Percentiles rank a stretch among this genome's conserved stretches.
These are phyloP conservation scores for Pseudonaja textilis DNA, from an alignment of 2,113 vertebrate genomes.

Conservation along the genomic window DNA sequence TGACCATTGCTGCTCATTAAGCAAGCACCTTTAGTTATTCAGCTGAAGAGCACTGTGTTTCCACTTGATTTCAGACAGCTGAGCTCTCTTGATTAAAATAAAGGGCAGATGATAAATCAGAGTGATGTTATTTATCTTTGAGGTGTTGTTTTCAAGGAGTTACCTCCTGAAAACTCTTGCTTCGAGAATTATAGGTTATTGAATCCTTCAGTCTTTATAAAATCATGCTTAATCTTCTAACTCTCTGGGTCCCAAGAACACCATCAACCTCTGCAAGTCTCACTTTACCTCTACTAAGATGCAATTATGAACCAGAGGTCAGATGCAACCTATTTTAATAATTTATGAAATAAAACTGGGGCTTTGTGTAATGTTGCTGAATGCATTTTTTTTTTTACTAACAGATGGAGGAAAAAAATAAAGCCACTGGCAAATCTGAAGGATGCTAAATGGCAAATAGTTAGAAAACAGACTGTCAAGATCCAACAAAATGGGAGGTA, in stretches of 20 bases:
- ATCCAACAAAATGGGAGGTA: background rate
- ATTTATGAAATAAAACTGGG: background rate
- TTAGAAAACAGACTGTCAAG: background rate
- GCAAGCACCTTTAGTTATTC: background rate
- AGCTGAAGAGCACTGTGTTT: background rate
- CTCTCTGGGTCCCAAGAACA: background rate
- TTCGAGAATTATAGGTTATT: background rate
- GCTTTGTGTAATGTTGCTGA: background rate
- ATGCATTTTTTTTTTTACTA: background rate
- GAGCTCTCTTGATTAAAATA: background rate
- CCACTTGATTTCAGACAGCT: background rate
- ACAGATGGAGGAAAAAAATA: background rate
- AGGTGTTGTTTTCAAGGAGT: background rate
- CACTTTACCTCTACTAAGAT: background rate
- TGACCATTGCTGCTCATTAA: background rate
- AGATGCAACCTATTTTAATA: background rate
- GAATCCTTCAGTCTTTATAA: background rate
- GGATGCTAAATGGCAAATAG: background rate
- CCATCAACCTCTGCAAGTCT: background rate
- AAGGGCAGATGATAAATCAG: background rate
- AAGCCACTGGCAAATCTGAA: background rate
- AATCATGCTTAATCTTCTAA: background rate
- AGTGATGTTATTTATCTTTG: background rate
- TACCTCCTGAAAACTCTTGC: background rate
- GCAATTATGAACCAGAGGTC: background rate